Evolutionary conservation across 1,140 invertebrate species (phyloP).

Genomic region (Stegodyphus mimosarum): DNA sequence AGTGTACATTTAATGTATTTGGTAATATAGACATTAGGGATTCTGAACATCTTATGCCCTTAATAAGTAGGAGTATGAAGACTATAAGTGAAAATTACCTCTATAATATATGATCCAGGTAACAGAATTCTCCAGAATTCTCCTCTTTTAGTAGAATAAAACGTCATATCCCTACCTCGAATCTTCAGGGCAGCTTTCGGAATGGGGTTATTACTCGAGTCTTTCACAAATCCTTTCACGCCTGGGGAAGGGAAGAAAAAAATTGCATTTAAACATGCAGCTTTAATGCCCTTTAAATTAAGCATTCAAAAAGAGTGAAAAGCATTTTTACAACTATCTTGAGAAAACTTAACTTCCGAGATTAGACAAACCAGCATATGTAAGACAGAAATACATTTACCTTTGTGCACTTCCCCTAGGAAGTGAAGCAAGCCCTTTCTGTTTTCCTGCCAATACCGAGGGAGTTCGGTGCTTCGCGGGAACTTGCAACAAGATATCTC

Average conservation of each 20-base stretch:
- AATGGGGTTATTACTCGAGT: constrained; percentile 80
- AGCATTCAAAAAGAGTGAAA: neutral
- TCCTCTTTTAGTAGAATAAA: constrained; percentile 61
- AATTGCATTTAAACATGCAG: neutral
- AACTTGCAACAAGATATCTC: constrained; percentile 77
- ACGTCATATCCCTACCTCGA: constrained; percentile 62
- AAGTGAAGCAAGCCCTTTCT: constrained; percentile 82
- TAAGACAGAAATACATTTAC: constrained; percentile 46
- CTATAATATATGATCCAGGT: constrained; percentile 67
- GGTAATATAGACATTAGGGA: too few species aligned
- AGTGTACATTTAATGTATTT: too few species aligned
- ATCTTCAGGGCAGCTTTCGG: constrained; percentile 72
- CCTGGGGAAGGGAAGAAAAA: constrained; percentile 66
- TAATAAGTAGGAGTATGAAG: too few species aligned
- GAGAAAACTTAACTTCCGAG: too few species aligned
- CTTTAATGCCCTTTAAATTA: neutral
- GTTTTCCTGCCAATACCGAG: constrained; percentile 75
- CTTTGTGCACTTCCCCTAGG: constrained; percentile 82
- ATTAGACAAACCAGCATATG: too few species aligned
- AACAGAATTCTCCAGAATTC: constrained; percentile 65
- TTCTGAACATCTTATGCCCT: too few species aligned
- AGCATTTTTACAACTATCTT: too few species aligned
- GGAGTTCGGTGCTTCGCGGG: constrained; percentile 70
- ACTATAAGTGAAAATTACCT: constrained; percentile 72
- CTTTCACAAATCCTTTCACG: constrained; percentile 85